Evolutionary conservation across 2,888 invertebrate genomes (phyloP).

Genomic region (Melinaea menophilus): DNA sequence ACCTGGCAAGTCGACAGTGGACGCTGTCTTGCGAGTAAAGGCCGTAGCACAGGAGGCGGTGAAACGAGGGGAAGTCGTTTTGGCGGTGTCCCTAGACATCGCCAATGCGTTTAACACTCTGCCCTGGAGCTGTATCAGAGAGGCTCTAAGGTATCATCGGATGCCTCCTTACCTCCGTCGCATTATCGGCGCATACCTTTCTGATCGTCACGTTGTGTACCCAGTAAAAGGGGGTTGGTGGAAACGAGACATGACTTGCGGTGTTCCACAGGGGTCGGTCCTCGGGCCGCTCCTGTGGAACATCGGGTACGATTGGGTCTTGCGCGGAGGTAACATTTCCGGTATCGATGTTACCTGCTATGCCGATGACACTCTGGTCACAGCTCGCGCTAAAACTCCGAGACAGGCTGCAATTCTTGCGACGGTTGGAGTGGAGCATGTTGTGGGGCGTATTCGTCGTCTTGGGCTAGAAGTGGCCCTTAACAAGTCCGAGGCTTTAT

Average conservation of each 20-base stretch:
- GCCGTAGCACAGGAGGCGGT: conserved; percentile 13
- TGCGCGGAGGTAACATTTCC: too few relatives aligned
- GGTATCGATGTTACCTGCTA: not conserved
- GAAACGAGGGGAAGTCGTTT: conserved; percentile 21
- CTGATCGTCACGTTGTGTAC: too few relatives aligned
- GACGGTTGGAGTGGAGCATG: not conserved
- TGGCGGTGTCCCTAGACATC: conserved; percentile 33
- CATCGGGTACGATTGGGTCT: too few relatives aligned
- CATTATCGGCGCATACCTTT: too few relatives aligned
- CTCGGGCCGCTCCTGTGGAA: too few relatives aligned
- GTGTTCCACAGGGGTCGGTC: too few relatives aligned
- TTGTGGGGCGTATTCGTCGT: not conserved
- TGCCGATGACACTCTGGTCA: not conserved
- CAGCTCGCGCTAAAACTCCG: not conserved
- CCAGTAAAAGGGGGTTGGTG: too few relatives aligned
- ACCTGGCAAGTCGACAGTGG: conserved; percentile 19
- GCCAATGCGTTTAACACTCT: conserved; percentile 36
- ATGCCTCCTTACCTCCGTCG: conserved; percentile 27
- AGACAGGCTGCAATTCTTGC: not conserved
- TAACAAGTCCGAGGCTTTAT: conserved; percentile 13
- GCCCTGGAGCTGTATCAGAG: conserved; percentile 31
- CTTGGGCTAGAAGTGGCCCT: conserved; percentile 6
- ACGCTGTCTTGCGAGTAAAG: conserved; percentile 19
- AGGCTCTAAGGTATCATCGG: conserved; percentile 29
- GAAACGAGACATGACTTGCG: too few relatives aligned